Evolutionary conservation across 2,888 invertebrate genomes (phyloP).

Genomic region (Euproctis similis): DNA sequence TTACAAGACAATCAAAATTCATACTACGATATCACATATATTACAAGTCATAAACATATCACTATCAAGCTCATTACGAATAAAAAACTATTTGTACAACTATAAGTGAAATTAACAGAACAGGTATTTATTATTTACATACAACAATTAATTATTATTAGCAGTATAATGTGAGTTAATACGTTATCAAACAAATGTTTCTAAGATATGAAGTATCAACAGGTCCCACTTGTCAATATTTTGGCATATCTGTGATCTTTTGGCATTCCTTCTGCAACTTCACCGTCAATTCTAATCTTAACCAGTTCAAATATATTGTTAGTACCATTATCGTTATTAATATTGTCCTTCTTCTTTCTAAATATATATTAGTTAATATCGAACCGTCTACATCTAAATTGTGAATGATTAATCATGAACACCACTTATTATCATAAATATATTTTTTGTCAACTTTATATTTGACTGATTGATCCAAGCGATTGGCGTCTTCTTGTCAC

Average conservation of each 20-base stretch:
- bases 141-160: constrained; percentile 24
- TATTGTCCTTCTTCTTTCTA: constrained; percentile 9
- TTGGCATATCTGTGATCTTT: constrained; percentile 58
- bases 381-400: constrained; percentile 17
- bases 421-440: too few species aligned
- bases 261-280: constrained; percentile 40
- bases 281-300: constrained; percentile 12
- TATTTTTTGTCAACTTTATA: constrained; percentile 34
- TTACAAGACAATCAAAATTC: constrained; percentile 38
- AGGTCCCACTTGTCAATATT: constrained; percentile 58
- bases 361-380: too few species aligned
- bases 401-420: too few species aligned
- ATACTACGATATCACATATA: constrained; percentile 26
- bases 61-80: constrained; percentile 42
- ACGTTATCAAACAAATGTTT: constrained; percentile 36
- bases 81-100: constrained; percentile 41
- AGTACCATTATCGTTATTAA: constrained; percentile 9
- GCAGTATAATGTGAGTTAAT: constrained; percentile 18
- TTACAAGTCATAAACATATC: too few species aligned
- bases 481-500: constrained; percentile 82
- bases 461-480: constrained; percentile 64
- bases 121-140: constrained; percentile 35
- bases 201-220: constrained; percentile 68
- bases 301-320: constrained; percentile 19
- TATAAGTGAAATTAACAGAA: constrained; percentile 45